phyloP scores from a whole-genome alignment of 2,113 vertebrate genomes.

The Peromyscus leucopus region DNA sequence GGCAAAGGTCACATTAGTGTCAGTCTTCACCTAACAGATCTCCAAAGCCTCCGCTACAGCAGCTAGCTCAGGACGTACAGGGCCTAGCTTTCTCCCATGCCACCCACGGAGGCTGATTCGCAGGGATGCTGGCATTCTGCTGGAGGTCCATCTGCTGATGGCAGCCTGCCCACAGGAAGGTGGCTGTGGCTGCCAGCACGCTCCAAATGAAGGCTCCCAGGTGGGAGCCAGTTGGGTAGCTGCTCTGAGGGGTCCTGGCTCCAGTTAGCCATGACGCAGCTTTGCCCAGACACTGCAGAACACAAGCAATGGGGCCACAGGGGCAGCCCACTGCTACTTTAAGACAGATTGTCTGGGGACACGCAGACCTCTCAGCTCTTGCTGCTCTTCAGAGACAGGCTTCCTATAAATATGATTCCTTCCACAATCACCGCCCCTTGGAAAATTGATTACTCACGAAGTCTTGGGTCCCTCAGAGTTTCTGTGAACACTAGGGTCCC shows the following conservation, averaged over 20 bases:
- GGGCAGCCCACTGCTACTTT: no score
- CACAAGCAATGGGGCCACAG: rapidly evolving
- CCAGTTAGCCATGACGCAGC: rapidly evolving
- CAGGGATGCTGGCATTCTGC: neutral
- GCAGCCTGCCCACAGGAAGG: neutral
- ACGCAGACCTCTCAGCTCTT: neutral
- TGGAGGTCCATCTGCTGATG: neutral
- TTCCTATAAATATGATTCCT: rapidly evolving
- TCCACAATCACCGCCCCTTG: no score
- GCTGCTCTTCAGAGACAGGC: neutral
- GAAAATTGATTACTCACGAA: rapidly evolving
- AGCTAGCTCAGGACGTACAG: neutral
- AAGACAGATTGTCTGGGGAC: no score
- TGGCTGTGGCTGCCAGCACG: neutral
- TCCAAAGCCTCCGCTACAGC: rapidly evolving
- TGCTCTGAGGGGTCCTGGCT: neutral
- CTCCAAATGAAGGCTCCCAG: neutral
- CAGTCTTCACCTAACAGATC: neutral
- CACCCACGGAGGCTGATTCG: no score
- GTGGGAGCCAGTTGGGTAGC: neutral
- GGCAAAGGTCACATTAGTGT: neutral
- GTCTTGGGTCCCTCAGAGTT: neutral
- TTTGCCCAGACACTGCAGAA: neutral
- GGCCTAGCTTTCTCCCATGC: no score
- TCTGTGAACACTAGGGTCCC: neutral